A percentile compares a stretch with the other conserved stretches of the same genome.
Evolutionary conservation across 2,888 invertebrate species (phyloP).

Genomic region (Byasa hedistus): DNA sequence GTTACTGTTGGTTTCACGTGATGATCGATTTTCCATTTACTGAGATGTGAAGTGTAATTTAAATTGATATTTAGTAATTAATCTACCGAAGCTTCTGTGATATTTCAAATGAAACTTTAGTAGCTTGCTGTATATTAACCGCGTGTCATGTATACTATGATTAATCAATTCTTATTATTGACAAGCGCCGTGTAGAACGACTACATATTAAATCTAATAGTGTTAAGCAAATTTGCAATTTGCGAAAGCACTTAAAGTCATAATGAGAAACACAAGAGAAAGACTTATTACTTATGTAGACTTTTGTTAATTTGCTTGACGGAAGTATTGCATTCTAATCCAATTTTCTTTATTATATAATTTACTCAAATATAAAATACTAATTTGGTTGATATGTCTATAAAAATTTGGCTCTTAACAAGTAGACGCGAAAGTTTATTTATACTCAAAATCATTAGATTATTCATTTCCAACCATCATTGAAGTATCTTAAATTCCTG

Average conservation of each 20-base stretch:
- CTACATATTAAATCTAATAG: background rate
- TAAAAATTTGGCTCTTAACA: too few species aligned
- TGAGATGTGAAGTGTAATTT: background rate
- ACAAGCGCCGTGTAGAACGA: background rate
- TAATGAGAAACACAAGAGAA: background rate
- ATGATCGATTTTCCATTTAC: slow-evolving; percentile 25
- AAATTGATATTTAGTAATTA: background rate
- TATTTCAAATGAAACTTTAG: background rate
- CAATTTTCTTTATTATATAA: too few species aligned
- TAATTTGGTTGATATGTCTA: too few species aligned
- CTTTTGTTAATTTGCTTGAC: too few species aligned
- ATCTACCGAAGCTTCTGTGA: background rate
- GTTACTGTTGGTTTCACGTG: slow-evolving; percentile 24
- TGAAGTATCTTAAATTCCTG: background rate
- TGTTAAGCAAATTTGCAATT: background rate
- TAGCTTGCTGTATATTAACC: background rate
- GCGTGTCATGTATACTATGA: background rate
- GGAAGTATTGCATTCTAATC: too few species aligned
- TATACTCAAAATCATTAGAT: too few species aligned
- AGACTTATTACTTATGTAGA: too few species aligned
- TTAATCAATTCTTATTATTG: background rate
- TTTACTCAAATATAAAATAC: too few species aligned
- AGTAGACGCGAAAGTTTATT: too few species aligned
- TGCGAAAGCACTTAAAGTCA: background rate
- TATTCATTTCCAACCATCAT: too few species aligned